These are phyloP conservation scores for Acanthosepion lycidas DNA, from an alignment of 2,888 invertebrate genomes.

Conservation along the genomic window DNA sequence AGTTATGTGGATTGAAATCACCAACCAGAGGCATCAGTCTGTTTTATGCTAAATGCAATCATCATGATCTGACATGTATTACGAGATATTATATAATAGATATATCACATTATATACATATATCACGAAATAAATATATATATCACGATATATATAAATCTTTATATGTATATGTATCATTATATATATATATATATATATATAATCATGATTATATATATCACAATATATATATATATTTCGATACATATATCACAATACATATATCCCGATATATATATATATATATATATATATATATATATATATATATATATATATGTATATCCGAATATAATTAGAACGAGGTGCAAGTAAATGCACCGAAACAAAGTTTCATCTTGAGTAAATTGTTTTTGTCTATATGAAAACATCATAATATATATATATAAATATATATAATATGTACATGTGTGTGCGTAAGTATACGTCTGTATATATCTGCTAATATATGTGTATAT, in stretches of 20 bases:
- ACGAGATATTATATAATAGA: no score
- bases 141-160: no score
- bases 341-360: no score
- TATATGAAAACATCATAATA: neutral
- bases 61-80: no score
- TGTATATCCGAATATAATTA: neutral
- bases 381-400: neutral
- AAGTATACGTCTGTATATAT: neutral
- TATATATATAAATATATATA: neutral
- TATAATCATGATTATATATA: no score
- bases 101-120: neutral
- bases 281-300: neutral
- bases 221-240: neutral
- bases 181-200: neutral
- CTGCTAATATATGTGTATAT: neutral
- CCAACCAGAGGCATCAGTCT: no score
- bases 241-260: no score
- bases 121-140: no score
- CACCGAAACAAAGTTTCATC: no score
- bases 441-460: neutral
- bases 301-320: neutral
- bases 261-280: neutral
- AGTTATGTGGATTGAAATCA: no score
- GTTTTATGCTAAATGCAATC: no score
- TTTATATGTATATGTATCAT: neutral